Evolutionary conservation across 1,140 invertebrate species (phyloP).

Genomic region (Zaprionus tsacasi): DNA sequence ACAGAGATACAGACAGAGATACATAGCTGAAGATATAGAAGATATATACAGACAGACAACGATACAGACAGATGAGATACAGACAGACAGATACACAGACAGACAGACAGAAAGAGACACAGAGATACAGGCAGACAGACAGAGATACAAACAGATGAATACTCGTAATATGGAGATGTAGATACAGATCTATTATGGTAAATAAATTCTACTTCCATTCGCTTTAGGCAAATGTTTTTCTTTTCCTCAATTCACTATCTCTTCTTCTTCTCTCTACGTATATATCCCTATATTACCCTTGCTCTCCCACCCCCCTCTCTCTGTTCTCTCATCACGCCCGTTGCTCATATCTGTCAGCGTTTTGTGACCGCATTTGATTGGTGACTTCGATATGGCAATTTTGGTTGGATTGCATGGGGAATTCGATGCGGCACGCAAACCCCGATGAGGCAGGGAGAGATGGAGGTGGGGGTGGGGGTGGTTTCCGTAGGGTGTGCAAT

Average conservation of each 20-base stretch:
- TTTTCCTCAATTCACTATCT: background rate
- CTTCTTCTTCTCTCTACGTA: background rate
- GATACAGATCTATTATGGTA: no score
- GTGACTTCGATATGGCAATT: conserved; percentile 39
- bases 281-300: no score
- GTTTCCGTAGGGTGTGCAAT: conserved; percentile 36
- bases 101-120: background rate
- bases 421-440: background rate
- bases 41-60: no score
- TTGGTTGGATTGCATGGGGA: conserved; percentile 8
- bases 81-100: background rate
- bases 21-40: no score
- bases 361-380: conserved; percentile 32
- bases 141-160: background rate
- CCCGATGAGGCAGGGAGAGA: background rate
- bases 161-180: background rate
- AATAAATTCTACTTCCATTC: background rate
- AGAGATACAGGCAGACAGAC: background rate
- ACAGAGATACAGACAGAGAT: no score
- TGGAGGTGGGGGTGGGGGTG: background rate
- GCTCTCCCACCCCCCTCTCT: background rate
- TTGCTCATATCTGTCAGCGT: conserved; percentile 1
- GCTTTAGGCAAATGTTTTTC: background rate
- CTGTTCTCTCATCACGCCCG: background rate
- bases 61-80: no score